Percentiles rank a stretch among this genome's conserved stretches.
Conservation (phyloP, 2,113 vertebrate genomes). For the Saimiri boliviensis region DNA sequence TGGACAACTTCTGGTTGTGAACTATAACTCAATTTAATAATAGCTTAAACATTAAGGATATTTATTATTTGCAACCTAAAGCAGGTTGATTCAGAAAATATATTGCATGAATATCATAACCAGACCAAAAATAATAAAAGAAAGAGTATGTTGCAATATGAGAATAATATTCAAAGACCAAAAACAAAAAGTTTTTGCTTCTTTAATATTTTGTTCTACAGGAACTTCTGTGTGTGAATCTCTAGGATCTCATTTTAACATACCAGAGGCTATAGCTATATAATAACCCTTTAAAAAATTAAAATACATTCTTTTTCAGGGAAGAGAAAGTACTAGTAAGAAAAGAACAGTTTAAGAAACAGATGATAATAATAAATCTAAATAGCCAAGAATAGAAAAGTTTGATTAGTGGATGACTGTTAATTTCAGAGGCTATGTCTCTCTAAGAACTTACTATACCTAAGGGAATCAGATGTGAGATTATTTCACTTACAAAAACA, state of each 20-base stretch:
- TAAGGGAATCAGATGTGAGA: background rate
- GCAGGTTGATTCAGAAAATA: background rate
- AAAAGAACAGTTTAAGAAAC: background rate
- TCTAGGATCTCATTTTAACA: conserved; percentile 59
- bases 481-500: conserved; percentile 20
- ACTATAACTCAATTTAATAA: background rate
- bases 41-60: background rate
- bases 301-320: conserved; percentile 29
- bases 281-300: background rate
- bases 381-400: background rate
- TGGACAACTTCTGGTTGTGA: background rate
- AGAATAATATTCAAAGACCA: background rate
- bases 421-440: background rate
- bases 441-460: background rate
- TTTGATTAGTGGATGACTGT: background rate
- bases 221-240: conserved; percentile 72
- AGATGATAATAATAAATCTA: background rate
- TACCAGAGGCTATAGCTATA: conserved; percentile 58
- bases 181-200: background rate
- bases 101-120: background rate
- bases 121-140: background rate
- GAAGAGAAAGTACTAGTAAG: background rate
- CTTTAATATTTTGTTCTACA: conserved; percentile 66
- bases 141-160: background rate
- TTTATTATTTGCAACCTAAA: background rate